A percentile compares a stretch with the other conserved stretches of the same genome.
Conservation (phyloP, 2,888 invertebrate genomes). For the Cepaea hortensis region DNA sequence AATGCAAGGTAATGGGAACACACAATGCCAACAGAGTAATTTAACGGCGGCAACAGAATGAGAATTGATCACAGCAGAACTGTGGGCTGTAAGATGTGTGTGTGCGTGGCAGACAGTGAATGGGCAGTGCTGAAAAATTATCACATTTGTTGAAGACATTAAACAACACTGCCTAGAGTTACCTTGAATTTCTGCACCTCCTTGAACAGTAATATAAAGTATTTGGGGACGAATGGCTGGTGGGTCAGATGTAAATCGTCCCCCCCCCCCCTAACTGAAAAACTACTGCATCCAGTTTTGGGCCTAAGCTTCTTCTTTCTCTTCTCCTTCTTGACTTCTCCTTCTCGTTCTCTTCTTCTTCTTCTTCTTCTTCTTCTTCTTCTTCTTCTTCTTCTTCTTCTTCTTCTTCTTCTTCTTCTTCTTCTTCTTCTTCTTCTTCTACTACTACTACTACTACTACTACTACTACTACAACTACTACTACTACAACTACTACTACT, state of each 20-base stretch:
- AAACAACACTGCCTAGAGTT: no score
- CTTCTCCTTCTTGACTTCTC: background rate
- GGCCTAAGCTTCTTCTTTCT: background rate
- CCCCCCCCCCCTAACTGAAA: background rate
- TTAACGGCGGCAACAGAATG: no score
- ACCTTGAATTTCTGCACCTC: no score
- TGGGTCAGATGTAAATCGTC: background rate
- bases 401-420: background rate
- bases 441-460: background rate
- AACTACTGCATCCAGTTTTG: background rate
- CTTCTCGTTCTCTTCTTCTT: background rate
- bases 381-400: background rate
- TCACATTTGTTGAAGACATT: no score
- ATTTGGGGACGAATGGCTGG: background rate
- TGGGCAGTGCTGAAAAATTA: no score
- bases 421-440: background rate
- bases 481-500: conserved; percentile 8
- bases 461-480: conserved; percentile 6
- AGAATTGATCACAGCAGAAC: no score
- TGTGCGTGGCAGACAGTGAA: no score
- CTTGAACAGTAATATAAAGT: no score
- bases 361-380: background rate
- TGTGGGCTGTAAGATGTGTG: no score
- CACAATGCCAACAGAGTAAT: no score
- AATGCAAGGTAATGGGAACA: no score